Percentiles rank a stretch among this genome's conserved stretches.
These are phyloP conservation scores for Tragelaphus scriptus DNA, from an alignment of 2,113 vertebrate genomes.

Conservation along the genomic window DNA sequence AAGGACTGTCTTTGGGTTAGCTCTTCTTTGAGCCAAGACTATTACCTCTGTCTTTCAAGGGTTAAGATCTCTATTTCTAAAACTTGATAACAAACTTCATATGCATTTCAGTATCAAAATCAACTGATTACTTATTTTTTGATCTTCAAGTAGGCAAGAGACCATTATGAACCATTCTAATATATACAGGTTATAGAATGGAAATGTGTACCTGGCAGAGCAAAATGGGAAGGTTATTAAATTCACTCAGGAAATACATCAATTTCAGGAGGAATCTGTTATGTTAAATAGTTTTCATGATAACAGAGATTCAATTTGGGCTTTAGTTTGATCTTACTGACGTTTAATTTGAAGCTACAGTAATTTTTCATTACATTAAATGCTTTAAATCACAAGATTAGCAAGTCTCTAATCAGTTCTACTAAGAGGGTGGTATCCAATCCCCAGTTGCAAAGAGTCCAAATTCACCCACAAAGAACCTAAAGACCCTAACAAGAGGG, in stretches of 20 bases:
- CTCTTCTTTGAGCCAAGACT: not conserved
- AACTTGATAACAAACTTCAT: not conserved
- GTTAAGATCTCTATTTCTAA: not conserved
- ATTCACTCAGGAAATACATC: not conserved
- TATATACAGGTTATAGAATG: not conserved
- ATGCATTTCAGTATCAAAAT: not conserved
- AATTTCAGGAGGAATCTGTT: not conserved
- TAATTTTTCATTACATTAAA: not conserved
- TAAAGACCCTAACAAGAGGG: not conserved
- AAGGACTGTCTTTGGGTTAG: not conserved
- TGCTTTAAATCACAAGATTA: not conserved
- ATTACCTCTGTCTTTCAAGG: not conserved
- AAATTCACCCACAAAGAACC: not conserved
- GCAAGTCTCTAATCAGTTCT: not conserved
- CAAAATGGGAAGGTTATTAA: not conserved
- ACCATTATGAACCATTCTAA: not conserved
- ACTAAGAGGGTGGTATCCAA: not conserved
- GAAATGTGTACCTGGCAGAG: not conserved
- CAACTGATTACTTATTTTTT: not conserved
- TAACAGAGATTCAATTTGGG: not conserved
- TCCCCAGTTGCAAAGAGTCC: not conserved
- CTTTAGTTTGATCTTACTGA: not conserved
- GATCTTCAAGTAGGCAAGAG: not conserved
- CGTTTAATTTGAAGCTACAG: not conserved
- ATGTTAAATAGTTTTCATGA: not conserved